Conservation (phyloP, 2,888 invertebrate genomes). For the Thelaira solivaga region DNA sequence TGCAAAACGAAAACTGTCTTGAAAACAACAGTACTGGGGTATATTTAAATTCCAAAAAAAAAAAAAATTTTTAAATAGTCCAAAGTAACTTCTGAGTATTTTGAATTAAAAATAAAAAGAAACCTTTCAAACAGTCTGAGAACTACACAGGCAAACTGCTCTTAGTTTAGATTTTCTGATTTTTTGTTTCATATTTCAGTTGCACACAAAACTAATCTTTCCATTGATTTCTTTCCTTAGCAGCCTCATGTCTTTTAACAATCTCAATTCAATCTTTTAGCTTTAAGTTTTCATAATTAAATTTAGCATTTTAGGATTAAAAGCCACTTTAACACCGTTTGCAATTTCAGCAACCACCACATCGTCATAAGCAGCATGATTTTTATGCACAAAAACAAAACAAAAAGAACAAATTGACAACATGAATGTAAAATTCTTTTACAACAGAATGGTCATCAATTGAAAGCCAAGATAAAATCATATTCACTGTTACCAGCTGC, state of each 20-base stretch:
- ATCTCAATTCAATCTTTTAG: neutral
- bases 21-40: too few relatives aligned
- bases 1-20: too few relatives aligned
- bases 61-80: too few relatives aligned
- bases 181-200: too few relatives aligned
- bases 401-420: neutral
- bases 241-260: too few relatives aligned
- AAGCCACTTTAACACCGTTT: neutral
- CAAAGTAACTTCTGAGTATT: too few relatives aligned
- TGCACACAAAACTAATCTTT: neutral
- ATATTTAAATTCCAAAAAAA: too few relatives aligned
- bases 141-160: too few relatives aligned
- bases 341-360: neutral
- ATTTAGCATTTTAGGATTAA: conserved; percentile 21
- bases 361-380: neutral
- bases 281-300: conserved; percentile 6
- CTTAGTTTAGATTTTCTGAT: too few relatives aligned
- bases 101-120: too few relatives aligned
- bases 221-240: neutral
- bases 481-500: conserved; percentile 28
- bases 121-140: too few relatives aligned
- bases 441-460: conserved; percentile 4
- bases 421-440: neutral
- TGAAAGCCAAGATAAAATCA: conserved; percentile 41
- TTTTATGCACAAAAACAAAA: neutral